A percentile compares a stretch with the other conserved stretches of the same genome.
These are phyloP conservation scores for Synanthedon vespiformis DNA, from an alignment of 2,888 invertebrate genomes.

Conservation along the genomic window DNA sequence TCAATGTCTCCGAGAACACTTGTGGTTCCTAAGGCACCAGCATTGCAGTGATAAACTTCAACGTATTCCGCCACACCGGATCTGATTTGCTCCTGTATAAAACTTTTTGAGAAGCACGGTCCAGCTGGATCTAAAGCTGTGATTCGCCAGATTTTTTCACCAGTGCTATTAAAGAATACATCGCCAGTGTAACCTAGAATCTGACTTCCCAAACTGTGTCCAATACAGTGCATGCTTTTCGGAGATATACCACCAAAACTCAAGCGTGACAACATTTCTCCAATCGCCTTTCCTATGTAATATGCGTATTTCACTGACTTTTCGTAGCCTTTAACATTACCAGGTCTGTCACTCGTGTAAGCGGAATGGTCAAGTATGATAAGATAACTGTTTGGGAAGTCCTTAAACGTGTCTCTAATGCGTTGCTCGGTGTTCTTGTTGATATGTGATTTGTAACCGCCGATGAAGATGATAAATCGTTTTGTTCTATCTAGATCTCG, in stretches of 20 bases:
- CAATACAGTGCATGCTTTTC: conserved; percentile 47
- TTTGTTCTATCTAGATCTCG: conserved; percentile 31
- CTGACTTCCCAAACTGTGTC: conserved; percentile 56
- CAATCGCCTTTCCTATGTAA: conserved; percentile 50
- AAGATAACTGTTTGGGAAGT: conserved; percentile 44
- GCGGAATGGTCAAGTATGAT: conserved; percentile 56
- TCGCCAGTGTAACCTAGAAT: conserved; percentile 47
- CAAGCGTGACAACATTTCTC: conserved; percentile 31
- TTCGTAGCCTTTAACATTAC: conserved; percentile 45
- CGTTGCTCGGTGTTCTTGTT: conserved; percentile 41
- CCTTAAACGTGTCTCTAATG: conserved; percentile 40
- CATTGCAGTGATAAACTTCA: conserved; percentile 72
- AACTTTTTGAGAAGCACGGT: conserved; percentile 50
- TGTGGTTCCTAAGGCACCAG: conserved; percentile 60
- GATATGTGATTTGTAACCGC: conserved; percentile 51
- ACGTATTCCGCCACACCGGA: conserved; percentile 70
- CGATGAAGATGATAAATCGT: conserved; percentile 45
- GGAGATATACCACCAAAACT: conserved; percentile 33
- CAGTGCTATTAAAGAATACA: conserved; percentile 30
- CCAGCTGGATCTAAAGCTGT: conserved; percentile 59
- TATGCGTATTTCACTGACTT: conserved; percentile 49
- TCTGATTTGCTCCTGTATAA: conserved; percentile 54
- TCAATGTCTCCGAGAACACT: conserved; percentile 67
- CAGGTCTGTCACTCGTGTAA: conserved; percentile 45
- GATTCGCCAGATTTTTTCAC: conserved; percentile 36